Base-by-base conservation (phyloP, 53 echinoderm and acorn worm genomes). In the Henricia sp. region DNA sequence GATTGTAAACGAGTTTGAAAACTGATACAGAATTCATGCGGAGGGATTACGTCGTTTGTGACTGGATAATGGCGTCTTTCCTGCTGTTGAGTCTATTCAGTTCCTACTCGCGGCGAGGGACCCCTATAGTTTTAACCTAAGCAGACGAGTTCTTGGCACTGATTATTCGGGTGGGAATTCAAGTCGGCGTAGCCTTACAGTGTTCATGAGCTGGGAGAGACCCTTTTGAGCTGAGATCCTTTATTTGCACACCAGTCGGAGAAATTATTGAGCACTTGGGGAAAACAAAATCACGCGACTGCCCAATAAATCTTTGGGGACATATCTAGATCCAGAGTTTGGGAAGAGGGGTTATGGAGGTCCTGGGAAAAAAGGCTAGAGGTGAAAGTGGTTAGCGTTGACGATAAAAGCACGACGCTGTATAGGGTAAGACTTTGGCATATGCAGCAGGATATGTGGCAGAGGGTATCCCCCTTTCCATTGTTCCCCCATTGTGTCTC, bases 1-100 rank as follows among this genome's bases (percentile, higher is more conserved):
- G 57, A 76, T 58, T 20, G 76, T 58, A 76, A 76, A 76, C 76
- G 42, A 57, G 76, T 76, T 76, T 76, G 76, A 76, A 76, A 76
- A 40, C 25, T 58, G 76, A 76, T 76, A 58, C 42, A 40, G 58
- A 57, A 56, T 41, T 59, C 57, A 76, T 39, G 40, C 59, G 39
- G 76, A 3, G 76, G 24, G 76, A 57, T 58, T 58, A 41, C 76
- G 59, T 57, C 39, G 59, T 29, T 76, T 40, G 35, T 76, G 37
- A 57, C 59, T 76, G 59, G 76, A 58, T 76, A 76, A 76, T 76
- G 30, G 24, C 76, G 59, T 57, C 75, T 74, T 74, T 74, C 75
- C 75, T 74, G n/a, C n/a, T n/a, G 75, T 55, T 46, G 57, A 57
- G 42, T 41, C 30, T 43, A 58, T 76, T 76, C 41, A 32, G 42